Evolutionary conservation across 2,113 vertebrate species (phyloP), one percentile per base, ranked within the genome.

Genomic region (Oreotrochilus melanogaster): DNA sequence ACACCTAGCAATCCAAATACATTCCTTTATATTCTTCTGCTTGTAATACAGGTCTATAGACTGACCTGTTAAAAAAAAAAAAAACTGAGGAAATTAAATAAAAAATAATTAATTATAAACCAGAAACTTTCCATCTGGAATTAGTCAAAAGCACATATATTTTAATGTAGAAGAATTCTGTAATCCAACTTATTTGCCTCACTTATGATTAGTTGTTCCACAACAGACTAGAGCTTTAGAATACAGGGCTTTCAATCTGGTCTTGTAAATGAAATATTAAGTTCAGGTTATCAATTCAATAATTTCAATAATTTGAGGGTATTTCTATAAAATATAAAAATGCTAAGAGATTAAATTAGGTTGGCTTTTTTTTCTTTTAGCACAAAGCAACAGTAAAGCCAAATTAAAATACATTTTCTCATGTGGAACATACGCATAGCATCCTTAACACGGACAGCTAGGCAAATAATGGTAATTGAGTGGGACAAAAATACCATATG

Each of bases 101-200:
- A 93, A 95, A 93, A 93, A 43, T 51, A 91, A 66, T 4, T 2
- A 94, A 92, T 78, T 95, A 90, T 43, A 85, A 89, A 92, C 78
- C 79, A 97, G 53, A 93, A 97, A 92, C 86, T 88, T 95, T 96
- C 96, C 98, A 98, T 98, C 97, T 98, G 98, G 98, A 98, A 97
- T 88, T 93, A 95, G 91, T 98, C 97, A 96, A 87, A 91, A 87
- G 92, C 88, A 96, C 89, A 89, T 93, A 95, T 79, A 89, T 93
- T 92, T 93, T 83, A 71, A 81, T 7, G 24, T 11, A 96, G 87
- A 96, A 94, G 90, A 96, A 95, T 85, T 96, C 86, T 89, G 94
- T 91, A 96, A 98, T 70, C 57, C 62, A 92, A 97, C 74, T 62
- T 85, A 75, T 43, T 95, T 78, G 72, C 61, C 64, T 89, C 78